Conservation (phyloP, 2,888 invertebrate species). For the Standfussiana lucernea region DNA sequence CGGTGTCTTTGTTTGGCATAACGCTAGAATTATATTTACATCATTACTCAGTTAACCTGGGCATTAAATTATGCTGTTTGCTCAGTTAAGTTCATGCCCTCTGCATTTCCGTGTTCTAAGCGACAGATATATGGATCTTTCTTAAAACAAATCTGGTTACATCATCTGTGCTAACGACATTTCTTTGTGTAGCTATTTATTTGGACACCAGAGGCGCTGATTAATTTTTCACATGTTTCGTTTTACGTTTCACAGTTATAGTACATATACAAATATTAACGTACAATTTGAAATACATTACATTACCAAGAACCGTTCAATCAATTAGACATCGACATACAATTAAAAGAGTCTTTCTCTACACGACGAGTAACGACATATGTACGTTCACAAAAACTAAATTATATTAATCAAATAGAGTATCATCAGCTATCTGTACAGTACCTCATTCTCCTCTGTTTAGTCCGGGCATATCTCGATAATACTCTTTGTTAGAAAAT, state of each 20-base stretch:
- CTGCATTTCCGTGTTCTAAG: not conserved
- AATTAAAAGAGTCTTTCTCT: not conserved
- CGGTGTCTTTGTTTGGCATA: not conserved
- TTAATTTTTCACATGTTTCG: not conserved
- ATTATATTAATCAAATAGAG: slow-evolving; percentile 65
- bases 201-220: not conserved
- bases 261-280: not conserved
- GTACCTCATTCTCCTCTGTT: slow-evolving; percentile 58
- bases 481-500: slow-evolving; percentile 73
- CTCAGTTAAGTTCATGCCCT: not conserved
- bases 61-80: not conserved
- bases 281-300: not conserved
- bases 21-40: not conserved
- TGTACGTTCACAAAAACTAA: slow-evolving; percentile 17
- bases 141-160: not conserved
- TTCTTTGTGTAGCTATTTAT: not conserved
- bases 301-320: slow-evolving; percentile 1
- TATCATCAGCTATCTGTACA: slow-evolving; percentile 51
- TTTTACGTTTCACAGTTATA: not conserved
- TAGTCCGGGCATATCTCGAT: slow-evolving; percentile 66
- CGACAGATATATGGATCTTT: not conserved
- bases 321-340: not conserved
- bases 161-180: not conserved
- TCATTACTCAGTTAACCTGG: not conserved
- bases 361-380: not conserved